Evolutionary conservation across 2,797 vertebrate species (phyloP).

Genomic region (Lutjanus argentimaculatus): DNA sequence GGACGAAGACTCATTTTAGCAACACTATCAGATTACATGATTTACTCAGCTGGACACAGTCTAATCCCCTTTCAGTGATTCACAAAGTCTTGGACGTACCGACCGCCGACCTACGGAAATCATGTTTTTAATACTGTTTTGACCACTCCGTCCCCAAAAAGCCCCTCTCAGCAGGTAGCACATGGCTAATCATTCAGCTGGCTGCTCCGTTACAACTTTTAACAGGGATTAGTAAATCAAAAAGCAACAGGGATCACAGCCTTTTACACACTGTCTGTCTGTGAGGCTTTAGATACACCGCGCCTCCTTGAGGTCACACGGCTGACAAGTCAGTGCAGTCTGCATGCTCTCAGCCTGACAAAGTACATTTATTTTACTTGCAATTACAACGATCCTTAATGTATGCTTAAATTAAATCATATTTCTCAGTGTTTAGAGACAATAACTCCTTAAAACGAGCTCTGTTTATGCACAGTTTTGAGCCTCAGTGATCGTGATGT

Average conservation of each 20-base stretch:
- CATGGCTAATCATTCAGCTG: slow-evolving; percentile 26
- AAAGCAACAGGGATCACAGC: slow-evolving; percentile 34
- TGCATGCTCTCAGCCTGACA: too few species aligned
- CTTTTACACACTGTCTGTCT: slow-evolving; percentile 37
- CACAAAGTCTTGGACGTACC: slow-evolving; percentile 31
- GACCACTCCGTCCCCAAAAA: slow-evolving; percentile 17
- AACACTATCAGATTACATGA: slow-evolving; percentile 64
- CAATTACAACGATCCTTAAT: too few species aligned
- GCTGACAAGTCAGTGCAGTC: slow-evolving; percentile 7
- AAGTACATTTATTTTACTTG: too few species aligned
- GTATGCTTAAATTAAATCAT: too few species aligned
- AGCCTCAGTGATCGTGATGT: too few species aligned
- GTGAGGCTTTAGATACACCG: slow-evolving; percentile 9
- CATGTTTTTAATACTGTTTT: slow-evolving; percentile 32
- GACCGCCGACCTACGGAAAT: slow-evolving; percentile 22
- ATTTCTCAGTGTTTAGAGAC: too few species aligned
- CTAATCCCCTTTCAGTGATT: slow-evolving; percentile 62
- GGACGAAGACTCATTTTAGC: slow-evolving; percentile 49
- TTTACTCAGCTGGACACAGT: slow-evolving; percentile 55
- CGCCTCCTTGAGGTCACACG: slow-evolving; percentile 25
- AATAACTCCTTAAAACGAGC: too few species aligned
- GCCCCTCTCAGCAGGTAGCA: slow-evolving; percentile 57
- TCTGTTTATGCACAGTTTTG: too few species aligned
- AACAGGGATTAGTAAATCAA: slow-evolving; percentile 52
- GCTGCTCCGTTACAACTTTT: slow-evolving; percentile 44